These are phyloP conservation scores for Capreolus pygargus DNA, from an alignment of 2,113 vertebrate species.

Conservation along the genomic window DNA sequence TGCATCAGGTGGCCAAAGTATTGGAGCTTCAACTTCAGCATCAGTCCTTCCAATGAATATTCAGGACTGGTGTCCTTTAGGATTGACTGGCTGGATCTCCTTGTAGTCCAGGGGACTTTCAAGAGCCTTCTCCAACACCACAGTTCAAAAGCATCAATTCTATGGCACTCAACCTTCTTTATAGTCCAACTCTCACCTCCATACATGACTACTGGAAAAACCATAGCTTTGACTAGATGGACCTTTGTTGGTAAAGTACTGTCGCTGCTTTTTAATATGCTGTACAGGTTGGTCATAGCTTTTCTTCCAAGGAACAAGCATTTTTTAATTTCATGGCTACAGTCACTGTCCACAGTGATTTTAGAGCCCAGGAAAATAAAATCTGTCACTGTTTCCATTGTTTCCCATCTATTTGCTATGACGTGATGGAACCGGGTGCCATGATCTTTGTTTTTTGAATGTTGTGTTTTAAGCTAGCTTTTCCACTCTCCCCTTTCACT, in stretches of 20 bases:
- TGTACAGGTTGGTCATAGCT: neutral
- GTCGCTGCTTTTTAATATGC: neutral
- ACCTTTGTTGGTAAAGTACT: neutral
- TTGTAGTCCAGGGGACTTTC: neutral
- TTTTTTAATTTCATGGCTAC: neutral
- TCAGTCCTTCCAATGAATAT: neutral
- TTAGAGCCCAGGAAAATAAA: neutral
- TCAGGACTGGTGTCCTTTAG: neutral
- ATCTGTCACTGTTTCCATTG: neutral
- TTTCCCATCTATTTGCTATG: neutral
- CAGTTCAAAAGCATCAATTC: neutral
- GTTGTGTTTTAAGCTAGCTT: neutral
- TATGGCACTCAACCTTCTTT: neutral
- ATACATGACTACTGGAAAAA: neutral
- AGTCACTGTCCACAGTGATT: neutral
- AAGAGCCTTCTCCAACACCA: neutral
- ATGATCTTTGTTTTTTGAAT: neutral
- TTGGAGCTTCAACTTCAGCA: neutral
- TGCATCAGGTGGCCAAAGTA: neutral
- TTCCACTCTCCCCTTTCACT: neutral
- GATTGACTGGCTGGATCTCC: neutral
- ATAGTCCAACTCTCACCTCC: neutral
- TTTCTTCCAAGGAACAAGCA: neutral
- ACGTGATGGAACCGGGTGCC: neutral
- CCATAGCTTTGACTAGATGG: neutral